Conservation (phyloP, 2,888 invertebrate genomes). For the Polydesmus complanatus region DNA sequence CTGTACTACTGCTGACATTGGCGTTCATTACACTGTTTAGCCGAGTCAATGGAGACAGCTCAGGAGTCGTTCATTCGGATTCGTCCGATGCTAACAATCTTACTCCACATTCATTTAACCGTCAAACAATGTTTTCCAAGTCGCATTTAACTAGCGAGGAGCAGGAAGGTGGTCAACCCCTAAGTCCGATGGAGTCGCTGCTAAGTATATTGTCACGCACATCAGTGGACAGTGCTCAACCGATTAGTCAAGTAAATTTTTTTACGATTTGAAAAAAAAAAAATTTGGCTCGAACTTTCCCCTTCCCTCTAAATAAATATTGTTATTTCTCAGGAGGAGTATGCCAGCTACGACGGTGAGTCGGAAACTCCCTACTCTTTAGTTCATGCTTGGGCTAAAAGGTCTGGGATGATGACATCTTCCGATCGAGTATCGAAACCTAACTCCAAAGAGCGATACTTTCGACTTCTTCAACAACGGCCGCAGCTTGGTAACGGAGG, state of each 20-base stretch:
- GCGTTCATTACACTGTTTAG: neutral
- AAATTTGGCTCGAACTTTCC: too few species aligned
- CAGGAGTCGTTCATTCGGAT: neutral
- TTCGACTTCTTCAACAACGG: neutral
- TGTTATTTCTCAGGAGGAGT: neutral
- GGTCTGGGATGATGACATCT: neutral
- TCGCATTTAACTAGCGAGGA: neutral
- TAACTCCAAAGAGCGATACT: neutral
- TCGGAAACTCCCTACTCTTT: neutral
- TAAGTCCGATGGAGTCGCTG: neutral
- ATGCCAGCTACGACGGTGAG: neutral
- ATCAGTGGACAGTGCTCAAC: neutral
- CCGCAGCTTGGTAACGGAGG: neutral
- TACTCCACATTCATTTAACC: neutral
- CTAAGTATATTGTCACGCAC: neutral
- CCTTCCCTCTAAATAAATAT: too few species aligned
- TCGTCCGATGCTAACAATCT: neutral
- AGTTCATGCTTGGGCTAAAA: neutral
- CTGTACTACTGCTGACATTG: neutral
- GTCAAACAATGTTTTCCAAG: neutral
- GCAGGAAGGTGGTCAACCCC: neutral
- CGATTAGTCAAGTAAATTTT: neutral
- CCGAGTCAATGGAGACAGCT: neutral
- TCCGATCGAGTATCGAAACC: too few species aligned
- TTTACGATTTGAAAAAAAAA: too few species aligned